Evolutionary conservation across 1,140 invertebrate species (phyloP).

Genomic region (Lycorma delicatula): DNA sequence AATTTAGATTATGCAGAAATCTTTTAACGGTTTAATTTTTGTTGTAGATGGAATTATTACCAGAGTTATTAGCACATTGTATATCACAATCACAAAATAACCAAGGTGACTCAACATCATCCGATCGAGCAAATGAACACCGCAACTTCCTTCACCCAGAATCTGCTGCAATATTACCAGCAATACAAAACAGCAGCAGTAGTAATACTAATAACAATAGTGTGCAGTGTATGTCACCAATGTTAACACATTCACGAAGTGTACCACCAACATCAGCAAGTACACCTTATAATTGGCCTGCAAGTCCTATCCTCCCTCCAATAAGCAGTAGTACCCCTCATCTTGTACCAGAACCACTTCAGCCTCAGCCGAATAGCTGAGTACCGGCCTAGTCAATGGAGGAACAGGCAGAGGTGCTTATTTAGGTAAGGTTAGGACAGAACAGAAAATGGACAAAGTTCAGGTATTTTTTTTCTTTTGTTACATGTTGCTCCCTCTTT

Average conservation of each 20-base stretch:
- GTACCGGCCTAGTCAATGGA: slow-evolving; percentile 19
- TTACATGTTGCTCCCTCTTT: no score
- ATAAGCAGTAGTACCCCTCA: slow-evolving; percentile 59
- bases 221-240: slow-evolving; percentile 35
- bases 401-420: slow-evolving; percentile 13
- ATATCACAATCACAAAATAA: no score
- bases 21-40: no score
- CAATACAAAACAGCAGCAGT: slow-evolving; percentile 35
- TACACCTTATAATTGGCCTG: slow-evolving; percentile 57
- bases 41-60: no score
- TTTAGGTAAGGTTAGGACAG: slow-evolving; percentile 13
- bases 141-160: slow-evolving; percentile 79
- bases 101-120: no score
- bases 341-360: slow-evolving; percentile 58
- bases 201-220: slow-evolving; percentile 33
- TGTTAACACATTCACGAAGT: slow-evolving; percentile 47
- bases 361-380: slow-evolving; percentile 41
- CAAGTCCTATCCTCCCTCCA: slow-evolving; percentile 59
- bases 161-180: slow-evolving; percentile 38
- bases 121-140: slow-evolving; percentile 58
- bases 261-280: slow-evolving; percentile 43
- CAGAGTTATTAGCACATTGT: no score
- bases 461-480: no score
- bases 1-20: no score
- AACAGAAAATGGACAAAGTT: no score